Conservation (phyloP, 2,113 vertebrate species). For the Aspidoscelis tigris region DNA sequence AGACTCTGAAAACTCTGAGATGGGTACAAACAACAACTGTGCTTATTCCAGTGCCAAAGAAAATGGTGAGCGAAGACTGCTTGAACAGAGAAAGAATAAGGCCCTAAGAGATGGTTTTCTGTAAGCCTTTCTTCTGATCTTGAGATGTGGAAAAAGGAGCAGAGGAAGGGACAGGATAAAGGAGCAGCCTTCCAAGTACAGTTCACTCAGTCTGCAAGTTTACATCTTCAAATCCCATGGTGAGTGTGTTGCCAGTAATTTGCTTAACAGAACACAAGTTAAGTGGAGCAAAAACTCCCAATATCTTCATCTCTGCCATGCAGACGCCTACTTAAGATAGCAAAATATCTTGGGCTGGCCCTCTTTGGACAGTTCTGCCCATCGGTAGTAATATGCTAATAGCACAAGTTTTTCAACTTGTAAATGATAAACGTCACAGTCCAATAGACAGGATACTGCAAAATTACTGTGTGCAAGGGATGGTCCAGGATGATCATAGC, state of each 20-base stretch:
- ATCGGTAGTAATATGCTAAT: not conserved
- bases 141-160: not conserved
- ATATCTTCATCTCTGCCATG: not conserved
- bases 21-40: slow-evolving; percentile 32
- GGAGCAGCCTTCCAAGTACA: not conserved
- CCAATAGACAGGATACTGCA: not conserved
- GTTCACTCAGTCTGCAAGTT: not conserved
- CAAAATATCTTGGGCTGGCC: slow-evolving; percentile 25
- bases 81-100: not conserved
- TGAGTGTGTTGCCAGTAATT: not conserved
- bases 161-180: not conserved
- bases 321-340: not conserved
- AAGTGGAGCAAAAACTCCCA: not conserved
- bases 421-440: not conserved
- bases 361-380: not conserved
- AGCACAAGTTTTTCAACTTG: not conserved
- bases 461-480: not conserved
- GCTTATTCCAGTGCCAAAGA: not conserved
- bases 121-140: not conserved
- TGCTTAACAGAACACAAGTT: not conserved
- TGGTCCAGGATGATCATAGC: not conserved
- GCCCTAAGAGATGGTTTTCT: too few relatives aligned
- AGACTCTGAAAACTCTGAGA: slow-evolving; percentile 23
- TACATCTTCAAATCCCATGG: not conserved
- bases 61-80: not conserved